Conservation (phyloP, 1,140 invertebrate species). For the Drosophila pectinifera region DNA sequence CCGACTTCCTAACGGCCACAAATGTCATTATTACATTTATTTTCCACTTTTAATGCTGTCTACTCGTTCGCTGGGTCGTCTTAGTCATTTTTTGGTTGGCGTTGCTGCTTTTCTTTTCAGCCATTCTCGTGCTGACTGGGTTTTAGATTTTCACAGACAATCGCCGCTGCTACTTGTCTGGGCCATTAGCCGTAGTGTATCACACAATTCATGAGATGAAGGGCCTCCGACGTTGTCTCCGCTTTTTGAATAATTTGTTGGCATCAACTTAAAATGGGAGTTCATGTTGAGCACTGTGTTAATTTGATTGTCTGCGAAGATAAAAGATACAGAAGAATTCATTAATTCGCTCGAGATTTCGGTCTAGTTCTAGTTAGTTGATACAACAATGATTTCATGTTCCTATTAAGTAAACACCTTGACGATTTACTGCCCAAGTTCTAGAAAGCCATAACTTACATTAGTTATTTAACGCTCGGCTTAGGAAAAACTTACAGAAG, state of each 20-base stretch:
- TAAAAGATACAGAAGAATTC: constrained; percentile 17
- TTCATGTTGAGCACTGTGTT: constrained; percentile 42
- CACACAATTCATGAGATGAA: constrained; percentile 38
- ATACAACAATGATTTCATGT: constrained; percentile 4
- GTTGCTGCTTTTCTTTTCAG: constrained; percentile 32
- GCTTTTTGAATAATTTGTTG: constrained; percentile 23
- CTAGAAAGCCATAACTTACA: constrained; percentile 5
- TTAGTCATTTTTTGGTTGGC: constrained; percentile 12
- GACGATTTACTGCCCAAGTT: constrained; percentile 9
- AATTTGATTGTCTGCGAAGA: constrained; percentile 36
- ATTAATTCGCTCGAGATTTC: constrained; percentile 15
- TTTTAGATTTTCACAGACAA: constrained; percentile 69
- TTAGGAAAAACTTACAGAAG: too few species aligned
- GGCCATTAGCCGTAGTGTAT: constrained; percentile 35
- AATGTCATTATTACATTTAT: constrained; percentile 84
- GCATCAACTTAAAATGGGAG: constrained; percentile 12
- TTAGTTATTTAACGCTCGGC: too few species aligned
- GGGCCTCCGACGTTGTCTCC: constrained; percentile 10
- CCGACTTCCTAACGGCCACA: constrained; percentile 76
- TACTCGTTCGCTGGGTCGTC: constrained; percentile 46
- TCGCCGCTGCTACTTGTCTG: constrained; percentile 49
- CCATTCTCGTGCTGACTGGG: constrained; percentile 40
- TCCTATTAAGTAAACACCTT: constrained; percentile 13
- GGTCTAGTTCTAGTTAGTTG: constrained; percentile 1
- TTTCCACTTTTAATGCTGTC: constrained; percentile 78